phyloP scores from a whole-genome alignment of 2,888 invertebrate species.

The Clivina fossor region DNA sequence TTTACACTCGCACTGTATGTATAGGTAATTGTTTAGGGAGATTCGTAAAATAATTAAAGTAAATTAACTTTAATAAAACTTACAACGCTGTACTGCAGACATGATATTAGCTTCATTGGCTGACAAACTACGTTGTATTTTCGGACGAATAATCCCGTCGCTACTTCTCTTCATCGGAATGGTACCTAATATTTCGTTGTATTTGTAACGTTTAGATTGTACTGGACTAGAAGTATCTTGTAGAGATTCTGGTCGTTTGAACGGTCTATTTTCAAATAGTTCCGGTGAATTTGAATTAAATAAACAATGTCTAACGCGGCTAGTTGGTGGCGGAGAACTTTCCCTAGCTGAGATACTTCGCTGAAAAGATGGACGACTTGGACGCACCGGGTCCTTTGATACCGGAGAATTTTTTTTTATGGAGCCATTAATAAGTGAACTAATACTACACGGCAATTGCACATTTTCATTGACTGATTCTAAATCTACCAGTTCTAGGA shows the following conservation, averaged over 20 bases:
- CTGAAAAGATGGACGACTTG: conserved; percentile 54
- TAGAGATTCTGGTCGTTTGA: conserved; percentile 71
- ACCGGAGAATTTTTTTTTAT: conserved; percentile 46
- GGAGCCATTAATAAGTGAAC: conserved; percentile 60
- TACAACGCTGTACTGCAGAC: conserved; percentile 70
- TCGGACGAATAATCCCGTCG: conserved; percentile 6
- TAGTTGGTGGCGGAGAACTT: conserved; percentile 47
- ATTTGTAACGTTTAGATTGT: conserved; percentile 43
- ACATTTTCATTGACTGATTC: conserved; percentile 57
- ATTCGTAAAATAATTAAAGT: too few species aligned
- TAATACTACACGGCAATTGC: conserved; percentile 60
- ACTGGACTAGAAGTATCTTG: conserved; percentile 55
- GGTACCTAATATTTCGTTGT: conserved; percentile 45
- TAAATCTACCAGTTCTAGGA: conserved; percentile 64
- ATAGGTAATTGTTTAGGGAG: too few species aligned
- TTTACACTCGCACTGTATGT: too few species aligned
- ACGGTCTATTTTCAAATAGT: conserved; percentile 48
- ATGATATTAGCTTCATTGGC: conserved; percentile 79
- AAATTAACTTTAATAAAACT: too few species aligned
- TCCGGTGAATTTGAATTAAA: conserved; percentile 53
- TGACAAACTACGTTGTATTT: conserved; percentile 64
- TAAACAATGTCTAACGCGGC: conserved; percentile 55
- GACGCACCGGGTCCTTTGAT: conserved; percentile 9
- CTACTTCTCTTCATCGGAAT: conserved; percentile 27
- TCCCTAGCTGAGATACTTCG: conserved; percentile 57